These are phyloP conservation scores for Leucoraja ocellata DNA, from an alignment of 2,797 vertebrate genomes.

Conservation along the genomic window DNA sequence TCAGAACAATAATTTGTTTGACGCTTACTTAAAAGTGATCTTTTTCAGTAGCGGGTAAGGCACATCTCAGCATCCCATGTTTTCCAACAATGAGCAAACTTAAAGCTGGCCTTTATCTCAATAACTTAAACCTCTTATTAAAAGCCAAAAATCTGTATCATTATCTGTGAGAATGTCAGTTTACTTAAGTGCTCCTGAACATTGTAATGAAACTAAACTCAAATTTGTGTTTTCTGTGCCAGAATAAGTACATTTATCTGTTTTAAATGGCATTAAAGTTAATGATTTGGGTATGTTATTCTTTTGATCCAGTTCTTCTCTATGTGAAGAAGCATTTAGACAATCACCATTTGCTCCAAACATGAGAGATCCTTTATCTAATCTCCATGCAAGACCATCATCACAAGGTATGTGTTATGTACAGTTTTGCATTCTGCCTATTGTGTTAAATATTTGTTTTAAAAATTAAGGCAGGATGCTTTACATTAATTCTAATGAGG, in stretches of 20 bases:
- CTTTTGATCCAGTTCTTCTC: slow-evolving; percentile 74
- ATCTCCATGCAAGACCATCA: slow-evolving; percentile 71
- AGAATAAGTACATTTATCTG: not conserved
- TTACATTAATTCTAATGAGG: not conserved
- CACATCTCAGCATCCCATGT: not conserved
- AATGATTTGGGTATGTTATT: slow-evolving; percentile 37
- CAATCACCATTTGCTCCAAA: slow-evolving; percentile 93
- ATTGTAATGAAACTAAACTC: not conserved
- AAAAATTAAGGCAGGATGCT: not conserved
- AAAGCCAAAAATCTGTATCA: not conserved
- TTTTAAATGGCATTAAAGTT: not conserved
- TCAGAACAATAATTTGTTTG: not conserved
- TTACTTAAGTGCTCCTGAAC: not conserved
- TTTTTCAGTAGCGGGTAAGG: not conserved
- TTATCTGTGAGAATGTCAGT: not conserved
- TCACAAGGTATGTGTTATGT: slow-evolving; percentile 68
- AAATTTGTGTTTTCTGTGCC: not conserved
- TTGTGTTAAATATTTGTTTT: slow-evolving; percentile 37
- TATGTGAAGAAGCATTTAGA: slow-evolving; percentile 92
- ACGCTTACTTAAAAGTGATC: not conserved
- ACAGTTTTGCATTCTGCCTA: slow-evolving; percentile 40
- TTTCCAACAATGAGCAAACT: not conserved
- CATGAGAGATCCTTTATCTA: slow-evolving; percentile 83
- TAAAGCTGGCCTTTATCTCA: not conserved
- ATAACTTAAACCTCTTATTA: not conserved